Percentiles rank a stretch among this genome's conserved stretches.
Evolutionary conservation across 2,113 vertebrate genomes (phyloP).

Genomic region (Cyprinodon tularosa): DNA sequence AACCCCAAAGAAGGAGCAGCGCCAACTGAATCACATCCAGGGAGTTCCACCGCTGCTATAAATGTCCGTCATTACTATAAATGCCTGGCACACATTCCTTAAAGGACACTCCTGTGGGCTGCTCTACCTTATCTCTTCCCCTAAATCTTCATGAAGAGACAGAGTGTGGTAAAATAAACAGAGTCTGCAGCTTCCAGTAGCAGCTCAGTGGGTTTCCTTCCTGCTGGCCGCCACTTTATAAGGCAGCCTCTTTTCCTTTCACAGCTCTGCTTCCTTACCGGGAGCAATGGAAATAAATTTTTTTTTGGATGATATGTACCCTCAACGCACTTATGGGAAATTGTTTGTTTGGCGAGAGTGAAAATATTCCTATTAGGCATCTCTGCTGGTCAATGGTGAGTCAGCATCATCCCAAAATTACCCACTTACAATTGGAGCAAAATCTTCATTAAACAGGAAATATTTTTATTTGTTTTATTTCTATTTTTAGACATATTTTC

Average conservation of each 20-base stretch:
- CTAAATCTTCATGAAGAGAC: slow-evolving; percentile 24
- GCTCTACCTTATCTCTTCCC: slow-evolving; percentile 19
- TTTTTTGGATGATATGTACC: slow-evolving; percentile 2
- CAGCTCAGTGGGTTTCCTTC: slow-evolving; percentile 52
- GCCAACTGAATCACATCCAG: slow-evolving; percentile 54
- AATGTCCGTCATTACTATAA: slow-evolving; percentile 60
- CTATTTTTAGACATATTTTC: not conserved
- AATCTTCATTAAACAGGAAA: not conserved
- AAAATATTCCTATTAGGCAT: slow-evolving; percentile 23
- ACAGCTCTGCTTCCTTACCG: slow-evolving; percentile 51
- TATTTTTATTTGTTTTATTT: slow-evolving; percentile 6
- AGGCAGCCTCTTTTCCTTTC: slow-evolving; percentile 50
- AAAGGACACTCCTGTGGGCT: slow-evolving; percentile 24
- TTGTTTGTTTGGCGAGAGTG: not conserved
- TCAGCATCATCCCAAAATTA: slow-evolving; percentile 30
- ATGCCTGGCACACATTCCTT: slow-evolving; percentile 37
- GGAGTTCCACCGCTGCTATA: slow-evolving; percentile 44
- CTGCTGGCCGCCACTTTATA: slow-evolving; percentile 39
- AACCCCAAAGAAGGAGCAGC: slow-evolving; percentile 13
- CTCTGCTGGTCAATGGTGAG: slow-evolving; percentile 48
- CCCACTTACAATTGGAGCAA: not conserved
- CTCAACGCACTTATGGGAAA: slow-evolving; percentile 46
- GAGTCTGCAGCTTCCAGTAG: slow-evolving; percentile 54
- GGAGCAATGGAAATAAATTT: slow-evolving; percentile 29
- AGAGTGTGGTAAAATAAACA: slow-evolving; percentile 46